Conservation (phyloP, 1,140 invertebrate species). For the Drosophila sechellia region DNA sequence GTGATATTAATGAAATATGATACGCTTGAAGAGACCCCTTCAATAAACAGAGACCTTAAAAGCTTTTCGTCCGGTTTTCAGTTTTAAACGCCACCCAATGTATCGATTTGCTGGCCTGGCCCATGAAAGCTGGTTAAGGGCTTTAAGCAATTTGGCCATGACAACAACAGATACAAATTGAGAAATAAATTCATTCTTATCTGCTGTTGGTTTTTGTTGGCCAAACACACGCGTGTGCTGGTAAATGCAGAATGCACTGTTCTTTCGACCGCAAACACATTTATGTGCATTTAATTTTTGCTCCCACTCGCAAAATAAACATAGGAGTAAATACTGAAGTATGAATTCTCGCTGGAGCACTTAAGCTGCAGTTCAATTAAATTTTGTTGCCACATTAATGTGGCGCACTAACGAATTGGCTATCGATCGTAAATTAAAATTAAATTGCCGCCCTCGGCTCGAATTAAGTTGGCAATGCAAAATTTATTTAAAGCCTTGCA, state of each 20-base stretch:
- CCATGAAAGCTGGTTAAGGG: conserved; percentile 28
- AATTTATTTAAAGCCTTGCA: conserved; percentile 10
- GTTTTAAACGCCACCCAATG: conserved; percentile 6
- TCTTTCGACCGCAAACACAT: conserved; percentile 1
- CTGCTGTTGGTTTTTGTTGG: background rate
- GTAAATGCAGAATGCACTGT: background rate
- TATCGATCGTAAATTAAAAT: conserved; percentile 37
- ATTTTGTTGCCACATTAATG: background rate
- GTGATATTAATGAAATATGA: background rate
- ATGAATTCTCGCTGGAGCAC: background rate
- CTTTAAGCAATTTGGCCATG: conserved; percentile 13
- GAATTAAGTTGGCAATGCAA: conserved; percentile 21
- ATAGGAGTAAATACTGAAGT: background rate
- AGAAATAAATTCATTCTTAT: conserved; percentile 31
- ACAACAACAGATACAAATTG: conserved; percentile 20
- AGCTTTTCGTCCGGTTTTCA: conserved; percentile 7
- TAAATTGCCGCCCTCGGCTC: background rate
- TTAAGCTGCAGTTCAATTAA: background rate
- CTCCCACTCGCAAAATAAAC: conserved; percentile 4
- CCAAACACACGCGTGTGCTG: background rate
- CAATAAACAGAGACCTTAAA: conserved; percentile 1
- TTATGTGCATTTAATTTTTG: conserved; percentile 21
- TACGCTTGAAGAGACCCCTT: background rate
- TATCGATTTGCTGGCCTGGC: conserved; percentile 26
- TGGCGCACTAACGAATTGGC: conserved; percentile 7